A percentile compares a stretch with the other conserved stretches of the same genome.
Evolutionary conservation across 2,888 invertebrate species (phyloP).

Genomic region (Andrena chrysosceles): DNA sequence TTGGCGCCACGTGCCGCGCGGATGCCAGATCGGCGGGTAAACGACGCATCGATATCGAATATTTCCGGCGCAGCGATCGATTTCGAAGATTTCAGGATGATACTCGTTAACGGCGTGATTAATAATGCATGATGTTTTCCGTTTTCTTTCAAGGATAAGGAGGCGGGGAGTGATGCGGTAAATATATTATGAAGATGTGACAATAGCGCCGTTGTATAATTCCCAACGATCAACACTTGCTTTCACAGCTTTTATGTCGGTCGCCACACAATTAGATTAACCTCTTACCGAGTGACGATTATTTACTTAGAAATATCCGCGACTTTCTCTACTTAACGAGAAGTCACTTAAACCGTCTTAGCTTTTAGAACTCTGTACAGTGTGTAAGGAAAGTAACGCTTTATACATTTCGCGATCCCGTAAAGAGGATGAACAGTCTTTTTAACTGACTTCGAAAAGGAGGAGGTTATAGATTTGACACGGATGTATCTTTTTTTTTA

Average conservation of each 20-base stretch:
- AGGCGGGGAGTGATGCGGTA: neutral
- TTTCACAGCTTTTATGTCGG: conserved; percentile 26
- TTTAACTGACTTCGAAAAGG: too few species aligned
- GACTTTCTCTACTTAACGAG: conserved; percentile 20
- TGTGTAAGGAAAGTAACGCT: too few species aligned
- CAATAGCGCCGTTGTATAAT: neutral
- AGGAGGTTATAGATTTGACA: too few species aligned
- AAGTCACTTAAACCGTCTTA: neutral
- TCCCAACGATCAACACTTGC: neutral
- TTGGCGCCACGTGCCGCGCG: conserved; percentile 34
- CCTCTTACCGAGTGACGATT: neutral
- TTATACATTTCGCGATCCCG: too few species aligned
- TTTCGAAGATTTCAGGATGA: neutral
- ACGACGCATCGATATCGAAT: conserved; percentile 33
- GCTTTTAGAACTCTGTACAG: neutral
- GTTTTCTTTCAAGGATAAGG: neutral
- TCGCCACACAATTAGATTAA: conserved; percentile 16
- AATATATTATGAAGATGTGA: neutral
- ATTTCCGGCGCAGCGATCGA: neutral
- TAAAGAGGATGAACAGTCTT: too few species aligned
- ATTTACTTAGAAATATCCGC: conserved; percentile 11
- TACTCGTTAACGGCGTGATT: neutral
- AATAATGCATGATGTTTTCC: neutral
- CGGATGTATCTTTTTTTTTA: too few species aligned
- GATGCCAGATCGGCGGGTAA: conserved; percentile 20